A percentile compares a stretch with the other conserved stretches of the same genome.
These are phyloP conservation scores for Nyctibius grandis DNA, from an alignment of 2,797 vertebrate genomes.

Conservation along the genomic window DNA sequence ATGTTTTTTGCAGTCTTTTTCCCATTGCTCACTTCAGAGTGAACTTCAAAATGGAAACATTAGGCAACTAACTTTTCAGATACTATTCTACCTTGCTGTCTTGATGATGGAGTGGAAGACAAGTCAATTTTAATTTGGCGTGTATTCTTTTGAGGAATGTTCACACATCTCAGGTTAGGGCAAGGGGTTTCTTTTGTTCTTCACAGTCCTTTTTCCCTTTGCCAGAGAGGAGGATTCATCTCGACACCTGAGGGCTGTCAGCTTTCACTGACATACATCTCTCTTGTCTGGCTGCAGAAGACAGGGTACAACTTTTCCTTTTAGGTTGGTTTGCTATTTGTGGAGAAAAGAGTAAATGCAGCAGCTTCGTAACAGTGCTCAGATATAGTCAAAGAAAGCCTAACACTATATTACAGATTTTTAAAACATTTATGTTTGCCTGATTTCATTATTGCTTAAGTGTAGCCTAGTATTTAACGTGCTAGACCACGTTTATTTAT, in stretches of 20 bases:
- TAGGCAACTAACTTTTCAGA: background rate
- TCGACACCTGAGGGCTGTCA: background rate
- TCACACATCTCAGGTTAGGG: background rate
- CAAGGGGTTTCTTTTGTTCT: background rate
- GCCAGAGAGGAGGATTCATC: background rate
- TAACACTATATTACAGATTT: background rate
- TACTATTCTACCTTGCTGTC: background rate
- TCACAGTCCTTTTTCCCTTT: background rate
- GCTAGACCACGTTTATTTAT: background rate
- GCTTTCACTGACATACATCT: background rate
- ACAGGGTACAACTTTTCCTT: background rate
- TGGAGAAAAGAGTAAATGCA: background rate
- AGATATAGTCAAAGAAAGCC: background rate
- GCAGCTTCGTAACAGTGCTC: background rate
- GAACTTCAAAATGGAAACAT: background rate
- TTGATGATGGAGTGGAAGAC: background rate
- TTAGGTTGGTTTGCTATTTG: background rate
- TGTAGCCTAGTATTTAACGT: background rate
- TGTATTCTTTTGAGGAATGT: background rate
- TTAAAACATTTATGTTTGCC: background rate
- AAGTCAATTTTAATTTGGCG: background rate
- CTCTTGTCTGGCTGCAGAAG: background rate
- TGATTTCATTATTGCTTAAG: background rate
- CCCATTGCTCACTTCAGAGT: background rate
- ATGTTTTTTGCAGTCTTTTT: background rate